Evolutionary conservation across 2,888 invertebrate species (phyloP).

Genomic region (Eupithecia exiguata): DNA sequence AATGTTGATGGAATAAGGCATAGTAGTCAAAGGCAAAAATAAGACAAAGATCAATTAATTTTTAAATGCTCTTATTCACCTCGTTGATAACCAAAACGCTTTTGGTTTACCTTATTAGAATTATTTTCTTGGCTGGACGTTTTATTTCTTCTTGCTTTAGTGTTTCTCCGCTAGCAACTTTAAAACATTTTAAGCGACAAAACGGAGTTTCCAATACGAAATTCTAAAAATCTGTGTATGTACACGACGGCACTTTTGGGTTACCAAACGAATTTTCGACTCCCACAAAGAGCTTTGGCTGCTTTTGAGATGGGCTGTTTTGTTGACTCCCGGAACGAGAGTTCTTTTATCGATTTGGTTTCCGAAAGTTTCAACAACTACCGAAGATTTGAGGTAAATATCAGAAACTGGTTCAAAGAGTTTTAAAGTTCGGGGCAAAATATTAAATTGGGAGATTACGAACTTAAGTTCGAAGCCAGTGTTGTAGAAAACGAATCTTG

Average conservation of each 20-base stretch:
- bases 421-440: not conserved
- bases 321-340: not conserved
- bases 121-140: not conserved
- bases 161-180: not conserved
- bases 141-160: not conserved
- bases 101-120: not conserved
- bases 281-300: slow-evolving; percentile 1
- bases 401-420: slow-evolving; percentile 7
- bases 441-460: not conserved
- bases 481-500: not conserved
- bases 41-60: too few relatives aligned
- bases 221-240: not conserved
- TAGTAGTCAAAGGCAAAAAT: too few relatives aligned
- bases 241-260: not conserved
- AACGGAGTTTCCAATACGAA: not conserved
- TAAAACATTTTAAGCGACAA: not conserved
- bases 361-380: not conserved
- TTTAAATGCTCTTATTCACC: too few relatives aligned
- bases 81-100: not conserved
- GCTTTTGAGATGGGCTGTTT: not conserved
- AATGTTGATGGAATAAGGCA: too few relatives aligned
- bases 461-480: not conserved
- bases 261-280: not conserved
- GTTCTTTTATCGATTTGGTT: not conserved
- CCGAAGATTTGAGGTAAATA: not conserved